phyloP scores from a whole-genome alignment of 2,888 invertebrate genomes.

The Diarsia dahlii region DNA sequence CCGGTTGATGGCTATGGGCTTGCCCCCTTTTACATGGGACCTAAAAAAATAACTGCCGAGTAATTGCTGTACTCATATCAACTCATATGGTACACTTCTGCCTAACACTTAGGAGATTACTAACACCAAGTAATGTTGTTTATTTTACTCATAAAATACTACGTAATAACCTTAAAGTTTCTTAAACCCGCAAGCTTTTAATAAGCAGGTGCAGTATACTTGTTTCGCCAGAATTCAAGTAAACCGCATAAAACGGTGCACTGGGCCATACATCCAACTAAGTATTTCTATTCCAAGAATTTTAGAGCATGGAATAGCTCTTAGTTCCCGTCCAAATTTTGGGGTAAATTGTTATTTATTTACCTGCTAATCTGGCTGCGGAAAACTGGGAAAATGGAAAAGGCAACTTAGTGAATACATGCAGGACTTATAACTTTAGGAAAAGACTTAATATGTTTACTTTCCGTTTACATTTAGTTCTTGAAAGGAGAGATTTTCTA shows the following conservation, averaged over 20 bases:
- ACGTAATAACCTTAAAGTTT: not conserved
- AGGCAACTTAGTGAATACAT: not conserved
- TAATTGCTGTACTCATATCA: too few species aligned
- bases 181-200: not conserved
- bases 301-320: slow-evolving; percentile 53
- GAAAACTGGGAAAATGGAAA: slow-evolving; percentile 33
- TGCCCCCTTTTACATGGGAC: too few species aligned
- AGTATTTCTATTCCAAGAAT: slow-evolving; percentile 36
- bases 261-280: slow-evolving; percentile 24
- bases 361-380: slow-evolving; percentile 30
- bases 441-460: not conserved
- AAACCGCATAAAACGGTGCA: slow-evolving; percentile 14
- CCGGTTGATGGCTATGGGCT: too few species aligned
- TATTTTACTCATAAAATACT: not conserved
- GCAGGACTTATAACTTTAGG: not conserved
- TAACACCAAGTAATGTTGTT: too few species aligned
- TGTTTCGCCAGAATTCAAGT: not conserved
- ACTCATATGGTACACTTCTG: too few species aligned
- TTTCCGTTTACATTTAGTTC: not conserved
- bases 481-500: not conserved
- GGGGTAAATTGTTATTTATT: slow-evolving; percentile 51
- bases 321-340: slow-evolving; percentile 40
- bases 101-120: too few species aligned
- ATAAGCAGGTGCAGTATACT: slow-evolving; percentile 6
- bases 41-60: too few species aligned